Conservation (phyloP, 2,113 vertebrate genomes). For the Gracilinanus agilis region DNA sequence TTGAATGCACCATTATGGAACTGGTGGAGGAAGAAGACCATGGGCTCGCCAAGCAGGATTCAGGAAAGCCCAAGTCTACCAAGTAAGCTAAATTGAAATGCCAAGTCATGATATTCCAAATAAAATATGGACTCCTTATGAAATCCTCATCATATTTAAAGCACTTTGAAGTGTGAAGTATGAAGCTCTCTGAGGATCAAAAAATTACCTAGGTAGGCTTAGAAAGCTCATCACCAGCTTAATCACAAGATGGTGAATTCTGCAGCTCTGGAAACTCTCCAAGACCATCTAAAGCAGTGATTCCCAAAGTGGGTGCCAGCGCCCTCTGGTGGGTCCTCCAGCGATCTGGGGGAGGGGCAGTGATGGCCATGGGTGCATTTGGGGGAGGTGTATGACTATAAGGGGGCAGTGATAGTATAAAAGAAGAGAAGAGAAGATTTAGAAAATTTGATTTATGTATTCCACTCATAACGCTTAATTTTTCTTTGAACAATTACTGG, state of each 20-base stretch:
- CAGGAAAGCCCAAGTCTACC: background rate
- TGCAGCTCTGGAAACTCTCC: background rate
- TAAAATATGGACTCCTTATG: background rate
- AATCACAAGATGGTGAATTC: background rate
- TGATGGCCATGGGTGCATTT: too few species aligned
- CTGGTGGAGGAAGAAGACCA: background rate
- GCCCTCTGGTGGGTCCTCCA: too few species aligned
- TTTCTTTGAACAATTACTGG: too few species aligned
- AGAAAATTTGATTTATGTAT: too few species aligned
- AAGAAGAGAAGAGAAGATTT: too few species aligned
- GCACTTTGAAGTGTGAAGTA: too few species aligned
- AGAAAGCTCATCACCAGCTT: background rate
- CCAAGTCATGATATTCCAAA: background rate
- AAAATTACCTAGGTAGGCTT: background rate
- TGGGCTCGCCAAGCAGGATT: background rate
- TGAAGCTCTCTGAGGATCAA: background rate
- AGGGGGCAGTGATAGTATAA: too few species aligned
- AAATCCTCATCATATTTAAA: background rate
- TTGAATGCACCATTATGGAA: background rate
- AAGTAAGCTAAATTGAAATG: background rate
- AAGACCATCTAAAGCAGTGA: background rate
- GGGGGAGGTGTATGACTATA: too few species aligned
- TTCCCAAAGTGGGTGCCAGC: too few species aligned
- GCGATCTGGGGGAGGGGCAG: too few species aligned
- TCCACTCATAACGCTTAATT: too few species aligned